Evolutionary conservation across 2,888 invertebrate genomes (phyloP), one percentile per base, ranked within the genome.

Genomic region (Allacma fusca): DNA sequence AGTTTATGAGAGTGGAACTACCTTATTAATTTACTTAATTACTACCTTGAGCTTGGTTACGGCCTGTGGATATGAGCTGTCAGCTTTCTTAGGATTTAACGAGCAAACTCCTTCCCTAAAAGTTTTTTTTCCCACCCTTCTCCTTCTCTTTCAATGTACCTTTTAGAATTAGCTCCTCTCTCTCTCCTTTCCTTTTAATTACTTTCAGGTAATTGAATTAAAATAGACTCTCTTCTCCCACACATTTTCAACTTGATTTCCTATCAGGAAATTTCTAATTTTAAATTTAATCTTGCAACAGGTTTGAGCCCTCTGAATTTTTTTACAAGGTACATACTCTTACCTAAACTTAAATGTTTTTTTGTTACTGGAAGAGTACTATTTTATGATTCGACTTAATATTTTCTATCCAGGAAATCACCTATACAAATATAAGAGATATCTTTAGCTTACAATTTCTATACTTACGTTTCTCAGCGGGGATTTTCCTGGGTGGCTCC

Each of bases 11-110:
- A 71, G 26, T 40, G 23, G 74, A 80, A 80, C 79, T 77, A 79
- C 80, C 79, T 80, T 81, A 81, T 81, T 81, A 81, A 81, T 81
- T 81, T 81, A 81, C 78, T 79, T 81, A 81, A 81, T 81, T 81
- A 80, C 80, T 71, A 73, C 57, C 77, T 50, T 68, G 50, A 50
- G 21, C 50, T 50, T n/a, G 50, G 50, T 50, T 50, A 50, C 50
- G 50, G 50, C 50, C 50, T 50, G 50, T 50, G 50, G 50, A 50
- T 50, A 50, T n/a, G n/a, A 50, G n/a, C 50, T 72, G 44, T 65
- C 64, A 57, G 43, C 29, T 28, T 23, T 59, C 34, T 40, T 44
- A 73, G 62, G 21, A 21, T 29, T 68, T 71, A 64, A 76, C 69
- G 69, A 72, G 34, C 28, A 64, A 77, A 71, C 62, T 68, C 29